Percentiles rank a stretch among this genome's conserved stretches.
Evolutionary conservation across 2,797 vertebrate genomes (phyloP).

Genomic region (Spinibarbus caldwelli): DNA sequence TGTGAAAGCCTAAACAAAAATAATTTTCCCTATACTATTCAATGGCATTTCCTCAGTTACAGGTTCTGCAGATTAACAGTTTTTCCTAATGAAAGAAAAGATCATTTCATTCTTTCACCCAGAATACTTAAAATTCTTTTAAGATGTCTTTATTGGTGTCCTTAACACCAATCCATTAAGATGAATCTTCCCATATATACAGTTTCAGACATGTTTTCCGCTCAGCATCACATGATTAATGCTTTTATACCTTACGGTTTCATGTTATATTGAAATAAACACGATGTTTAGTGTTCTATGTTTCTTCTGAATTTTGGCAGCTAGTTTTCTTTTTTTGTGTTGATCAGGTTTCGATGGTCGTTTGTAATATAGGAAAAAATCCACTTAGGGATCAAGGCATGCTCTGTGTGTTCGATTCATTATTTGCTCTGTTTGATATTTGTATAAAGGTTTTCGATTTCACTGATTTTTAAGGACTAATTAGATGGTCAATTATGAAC

Average conservation of each 20-base stretch:
- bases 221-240: constrained; percentile 12
- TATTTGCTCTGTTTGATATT: constrained; percentile 62
- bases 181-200: not conserved
- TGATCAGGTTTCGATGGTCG: constrained; percentile 53
- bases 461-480: constrained; percentile 49
- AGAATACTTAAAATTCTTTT: not conserved
- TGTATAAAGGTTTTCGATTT: constrained; percentile 54
- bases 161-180: not conserved
- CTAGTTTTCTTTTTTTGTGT: constrained; percentile 41
- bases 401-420: constrained; percentile 60
- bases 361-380: constrained; percentile 61
- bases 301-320: constrained; percentile 56
- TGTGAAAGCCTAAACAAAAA: not conserved
- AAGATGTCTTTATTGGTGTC: not conserved
- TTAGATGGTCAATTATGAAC: constrained; percentile 46
- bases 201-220: not conserved
- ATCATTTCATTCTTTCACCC: not conserved
- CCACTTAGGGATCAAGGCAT: constrained; percentile 62
- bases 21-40: not conserved
- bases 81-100: constrained; percentile 4
- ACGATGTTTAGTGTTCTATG: constrained; percentile 34
- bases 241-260: constrained; percentile 17
- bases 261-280: constrained; percentile 12
- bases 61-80: not conserved
- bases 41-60: not conserved